These are phyloP conservation scores for Pristionchus arcanus DNA, from an alignment of 2,888 invertebrate species.

Conservation along the genomic window DNA sequence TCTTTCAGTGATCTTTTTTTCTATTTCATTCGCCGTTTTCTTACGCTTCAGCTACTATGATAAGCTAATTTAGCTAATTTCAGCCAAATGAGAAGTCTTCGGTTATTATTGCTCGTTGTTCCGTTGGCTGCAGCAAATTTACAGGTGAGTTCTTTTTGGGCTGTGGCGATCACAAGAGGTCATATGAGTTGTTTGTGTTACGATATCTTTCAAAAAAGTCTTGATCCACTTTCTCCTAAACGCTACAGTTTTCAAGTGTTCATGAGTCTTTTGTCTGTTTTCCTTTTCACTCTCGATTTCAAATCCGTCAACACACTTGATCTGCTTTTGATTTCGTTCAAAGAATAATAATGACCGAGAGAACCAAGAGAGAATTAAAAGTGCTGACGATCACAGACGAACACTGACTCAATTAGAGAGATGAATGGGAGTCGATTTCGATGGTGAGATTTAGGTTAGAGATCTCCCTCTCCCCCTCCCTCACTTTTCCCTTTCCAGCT, in stretches of 20 bases:
- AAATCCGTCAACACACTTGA: neutral
- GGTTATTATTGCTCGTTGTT: neutral
- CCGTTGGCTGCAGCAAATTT: neutral
- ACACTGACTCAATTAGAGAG: slow-evolving; percentile 36
- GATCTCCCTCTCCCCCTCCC: slow-evolving; percentile 26
- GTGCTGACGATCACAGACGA: neutral
- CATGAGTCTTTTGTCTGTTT: neutral
- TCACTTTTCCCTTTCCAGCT: slow-evolving; percentile 41
- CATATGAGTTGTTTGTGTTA: neutral
- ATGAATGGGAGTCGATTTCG: slow-evolving; percentile 50
- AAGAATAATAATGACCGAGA: neutral
- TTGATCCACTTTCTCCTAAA: neutral
- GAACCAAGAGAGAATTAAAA: neutral
- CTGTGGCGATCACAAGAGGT: neutral
- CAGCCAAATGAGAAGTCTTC: slow-evolving; percentile 8
- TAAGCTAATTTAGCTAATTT: neutral
- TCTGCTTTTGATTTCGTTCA: slow-evolving; percentile 8
- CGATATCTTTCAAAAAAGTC: neutral
- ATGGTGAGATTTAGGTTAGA: slow-evolving; percentile 39
- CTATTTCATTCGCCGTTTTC: neutral
- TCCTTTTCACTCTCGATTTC: neutral
- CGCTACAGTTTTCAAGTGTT: slow-evolving; percentile 2
- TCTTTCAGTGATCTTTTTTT: neutral
- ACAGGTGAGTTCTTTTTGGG: neutral
- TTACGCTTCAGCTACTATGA: too few relatives aligned